phyloP scores from a whole-genome alignment of 2,113 vertebrate species.

The Megaptera novaeangliae region DNA sequence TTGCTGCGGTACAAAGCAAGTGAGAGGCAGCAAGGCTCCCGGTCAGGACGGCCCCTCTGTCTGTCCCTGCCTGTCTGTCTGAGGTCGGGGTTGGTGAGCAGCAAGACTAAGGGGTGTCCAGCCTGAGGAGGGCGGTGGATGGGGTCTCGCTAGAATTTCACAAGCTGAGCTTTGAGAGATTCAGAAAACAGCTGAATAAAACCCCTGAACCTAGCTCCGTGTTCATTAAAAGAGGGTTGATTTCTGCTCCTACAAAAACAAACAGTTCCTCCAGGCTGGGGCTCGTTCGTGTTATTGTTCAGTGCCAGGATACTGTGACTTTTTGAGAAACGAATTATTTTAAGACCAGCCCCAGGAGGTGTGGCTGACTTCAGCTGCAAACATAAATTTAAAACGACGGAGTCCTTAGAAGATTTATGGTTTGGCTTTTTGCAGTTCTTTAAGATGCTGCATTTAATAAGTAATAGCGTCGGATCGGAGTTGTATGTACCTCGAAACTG shows the following conservation, averaged over 20 bases:
- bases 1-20: background rate
- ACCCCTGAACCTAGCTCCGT: background rate
- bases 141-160: background rate
- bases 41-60: background rate
- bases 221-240: constrained; percentile 48
- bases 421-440: background rate
- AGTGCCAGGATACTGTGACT: background rate
- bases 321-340: constrained; percentile 46
- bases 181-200: background rate
- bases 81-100: background rate
- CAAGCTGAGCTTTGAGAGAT: constrained; percentile 40
- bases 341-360: constrained; percentile 12
- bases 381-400: background rate
- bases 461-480: background rate
- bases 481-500: background rate
- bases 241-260: constrained; percentile 39
- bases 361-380: constrained; percentile 6
- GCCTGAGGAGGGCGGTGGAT: too few species aligned
- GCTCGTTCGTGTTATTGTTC: background rate
- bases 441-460: background rate
- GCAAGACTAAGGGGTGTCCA: background rate
- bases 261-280: background rate
- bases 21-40: background rate
- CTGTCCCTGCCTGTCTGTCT: background rate
- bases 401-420: background rate